Base-by-base conservation (phyloP, 2,797 vertebrate genomes). In the Chloroceryle inda region DNA sequence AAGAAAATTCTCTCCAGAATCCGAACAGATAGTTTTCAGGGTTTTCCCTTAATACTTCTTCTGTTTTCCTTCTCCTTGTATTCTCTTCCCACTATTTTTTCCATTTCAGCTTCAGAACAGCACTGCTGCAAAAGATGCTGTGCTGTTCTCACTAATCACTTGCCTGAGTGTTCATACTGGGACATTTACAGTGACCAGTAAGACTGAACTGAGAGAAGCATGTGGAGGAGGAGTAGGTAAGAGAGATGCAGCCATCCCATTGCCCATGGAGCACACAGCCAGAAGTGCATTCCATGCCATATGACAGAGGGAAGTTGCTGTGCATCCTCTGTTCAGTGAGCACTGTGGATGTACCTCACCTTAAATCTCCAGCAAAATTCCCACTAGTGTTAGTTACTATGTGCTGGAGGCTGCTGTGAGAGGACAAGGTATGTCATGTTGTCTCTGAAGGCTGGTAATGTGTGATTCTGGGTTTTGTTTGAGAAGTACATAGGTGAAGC, bases 311-410 rank as follows among this genome's bases (percentile, higher is more conserved):
- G 10, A 33, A 66, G 37, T 23, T 4, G 1, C 19, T 4, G 1
- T 5, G 2, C 1, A 1, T 6, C 8, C 19, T 21, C 69, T 45
- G 38, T 4, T 77, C 40, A 13, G 0, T 14, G 10, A 23, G 20
- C 7, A 2, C 15, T 58, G 56, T 33, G 35, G 6, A 29, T 37
- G 5, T 9, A 27, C 44, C 26, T 78, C 10, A 9, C 23, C 11
- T 71, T 53, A 12, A 2, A 3, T 29, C 31, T 50, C 18, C 38
- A 78, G 47, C 7, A n/a, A 42, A 66, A 29, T 63, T 74, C 14
- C 9, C 26, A 5, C n/a, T 68, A 24, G 29, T 37, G 5, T 49
- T 40, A 35, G 61, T 8, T 69, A 23, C 24, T 53, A 0, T 24
- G 42, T 15, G 20, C 33, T 40, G 53, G 49, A 66, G 27, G 13